These are phyloP conservation scores for Nylanderia fulva DNA, from an alignment of 1,140 invertebrate species.

Conservation along the genomic window DNA sequence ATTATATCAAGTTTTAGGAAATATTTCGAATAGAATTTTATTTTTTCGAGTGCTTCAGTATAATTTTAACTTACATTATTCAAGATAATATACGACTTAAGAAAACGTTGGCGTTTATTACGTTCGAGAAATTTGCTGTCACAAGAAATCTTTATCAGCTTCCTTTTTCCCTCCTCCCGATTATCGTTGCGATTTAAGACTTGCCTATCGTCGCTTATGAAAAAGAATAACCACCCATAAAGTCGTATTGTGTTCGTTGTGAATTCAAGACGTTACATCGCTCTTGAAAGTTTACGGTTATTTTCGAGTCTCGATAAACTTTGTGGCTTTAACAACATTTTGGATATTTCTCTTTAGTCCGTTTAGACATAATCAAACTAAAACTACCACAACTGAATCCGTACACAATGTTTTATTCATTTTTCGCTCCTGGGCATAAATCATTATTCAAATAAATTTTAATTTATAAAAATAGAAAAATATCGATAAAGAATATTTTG, in stretches of 20 bases:
- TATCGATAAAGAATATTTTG: slow-evolving; percentile 54
- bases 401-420: background rate
- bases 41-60: background rate
- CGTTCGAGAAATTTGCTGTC: background rate
- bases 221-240: slow-evolving; percentile 10
- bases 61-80: background rate
- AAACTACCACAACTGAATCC: background rate
- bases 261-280: background rate
- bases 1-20: background rate
- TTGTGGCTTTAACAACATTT: background rate
- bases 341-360: background rate
- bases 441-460: slow-evolving; percentile 49
- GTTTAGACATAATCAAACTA: background rate
- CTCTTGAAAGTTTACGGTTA: background rate
- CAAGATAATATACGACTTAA: background rate
- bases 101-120: background rate
- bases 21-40: background rate
- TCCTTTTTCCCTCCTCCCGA: background rate
- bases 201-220: background rate
- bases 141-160: background rate
- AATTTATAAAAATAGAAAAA: slow-evolving; percentile 44
- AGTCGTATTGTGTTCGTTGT: slow-evolving; percentile 2
- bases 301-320: slow-evolving; percentile 12
- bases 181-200: slow-evolving; percentile 13
- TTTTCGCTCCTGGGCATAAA: background rate